Evolutionary conservation across 2,888 invertebrate species (phyloP).

Genomic region (Helleia helle): DNA sequence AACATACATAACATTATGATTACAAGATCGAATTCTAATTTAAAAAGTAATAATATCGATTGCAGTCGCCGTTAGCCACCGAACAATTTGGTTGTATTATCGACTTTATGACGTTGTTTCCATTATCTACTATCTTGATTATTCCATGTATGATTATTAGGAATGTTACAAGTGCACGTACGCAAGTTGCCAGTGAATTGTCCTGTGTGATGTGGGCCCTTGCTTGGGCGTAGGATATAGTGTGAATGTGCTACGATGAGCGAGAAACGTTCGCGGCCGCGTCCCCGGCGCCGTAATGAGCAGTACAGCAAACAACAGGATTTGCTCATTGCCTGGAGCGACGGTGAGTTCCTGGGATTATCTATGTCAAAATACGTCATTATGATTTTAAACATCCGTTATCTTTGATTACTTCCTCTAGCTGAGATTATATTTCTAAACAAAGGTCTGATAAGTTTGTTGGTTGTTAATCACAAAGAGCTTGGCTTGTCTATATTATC

Average conservation of each 20-base stretch:
- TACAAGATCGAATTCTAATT: too few species aligned
- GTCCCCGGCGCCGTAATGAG: constrained; percentile 55
- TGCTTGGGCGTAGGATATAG: constrained; percentile 10
- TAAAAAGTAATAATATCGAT: constrained; percentile 14
- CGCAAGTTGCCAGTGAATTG: constrained; percentile 32
- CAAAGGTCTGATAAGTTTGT: too few species aligned
- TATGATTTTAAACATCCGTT: too few species aligned
- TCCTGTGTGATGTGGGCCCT: constrained; percentile 36
- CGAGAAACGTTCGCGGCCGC: constrained; percentile 43
- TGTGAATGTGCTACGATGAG: constrained; percentile 37
- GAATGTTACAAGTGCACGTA: constrained; percentile 51
- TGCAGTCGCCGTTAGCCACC: constrained; percentile 26
- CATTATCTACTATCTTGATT: constrained; percentile 55
- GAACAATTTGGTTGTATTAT: constrained; percentile 39
- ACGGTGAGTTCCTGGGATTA: constrained; percentile 44
- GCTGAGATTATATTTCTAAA: too few species aligned
- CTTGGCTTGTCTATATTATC: too few species aligned
- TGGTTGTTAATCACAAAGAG: too few species aligned
- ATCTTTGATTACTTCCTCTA: too few species aligned
- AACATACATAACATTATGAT: too few species aligned
- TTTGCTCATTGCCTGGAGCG: constrained; percentile 55
- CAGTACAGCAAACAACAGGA: constrained; percentile 54
- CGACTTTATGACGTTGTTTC: constrained; percentile 47
- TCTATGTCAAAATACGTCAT: too few species aligned
- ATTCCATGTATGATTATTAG: constrained; percentile 45